Evolutionary conservation across 1,140 invertebrate genomes (phyloP), one percentile per base, ranked within the genome.

Genomic region (Trichonephila clavata): DNA sequence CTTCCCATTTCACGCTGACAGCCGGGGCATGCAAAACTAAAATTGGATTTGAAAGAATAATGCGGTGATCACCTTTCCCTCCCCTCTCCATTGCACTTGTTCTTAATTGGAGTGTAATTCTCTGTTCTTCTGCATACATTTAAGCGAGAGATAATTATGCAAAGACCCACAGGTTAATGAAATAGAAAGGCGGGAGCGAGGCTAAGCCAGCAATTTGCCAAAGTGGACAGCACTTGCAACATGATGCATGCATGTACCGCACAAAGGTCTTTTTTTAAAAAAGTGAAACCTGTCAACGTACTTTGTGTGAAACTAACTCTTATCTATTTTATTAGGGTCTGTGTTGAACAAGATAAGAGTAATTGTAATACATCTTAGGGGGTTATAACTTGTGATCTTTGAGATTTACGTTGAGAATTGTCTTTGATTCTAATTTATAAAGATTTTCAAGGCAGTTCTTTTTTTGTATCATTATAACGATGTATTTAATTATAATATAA

Each of bases 41-140:
- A 77, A 77, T 32, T 77, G 68, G 68, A 77, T 77, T 77, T 77
- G 27, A 77, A 77, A 27, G 68, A 77, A 77, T 77, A 77, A 77
- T 77, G 68, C 68, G 24, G 27, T 4, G 68, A 77, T 18, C 60
- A 32, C 27, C 27, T 77, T 71, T 77, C 27, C 32, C 27, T 77
- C 27, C 27, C 27, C 68, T 32, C 18, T 16, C 18, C 16, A 14
- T 61, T 61, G 16, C 60, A 21, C 60, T 21, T 32, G 32, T 32
- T 27, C 8, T n/a, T 77, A 77, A 77, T 77, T 77, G 68, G 68
- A 77, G 68, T 77, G 68, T 77, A 77, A 77, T 77, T 27, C 27
- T 27, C 68, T 27, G 27, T 32, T 27, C 68, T 32, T 32, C 27
- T 20, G 27, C 18, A 27, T 32, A 16, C 27, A 18, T 18, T 32